phyloP scores from a whole-genome alignment of 2,888 invertebrate genomes.

The Sphecodes monilicornis region DNA sequence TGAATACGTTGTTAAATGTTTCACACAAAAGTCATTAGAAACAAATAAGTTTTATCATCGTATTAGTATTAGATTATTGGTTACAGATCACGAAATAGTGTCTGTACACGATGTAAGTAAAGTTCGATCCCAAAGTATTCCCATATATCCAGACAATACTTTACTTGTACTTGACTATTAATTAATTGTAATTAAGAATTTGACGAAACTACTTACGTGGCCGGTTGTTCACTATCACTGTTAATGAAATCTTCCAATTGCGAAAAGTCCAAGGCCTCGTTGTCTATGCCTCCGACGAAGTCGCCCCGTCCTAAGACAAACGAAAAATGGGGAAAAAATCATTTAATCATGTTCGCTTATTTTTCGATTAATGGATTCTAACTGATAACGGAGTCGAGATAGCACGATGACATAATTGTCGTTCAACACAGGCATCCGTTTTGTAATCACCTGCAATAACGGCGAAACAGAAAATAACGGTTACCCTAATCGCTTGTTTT shows the following conservation, averaged over 20 bases:
- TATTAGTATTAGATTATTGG: background rate
- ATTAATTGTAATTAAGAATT: background rate
- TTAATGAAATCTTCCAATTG: conserved; percentile 95
- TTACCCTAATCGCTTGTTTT: conserved; percentile 5
- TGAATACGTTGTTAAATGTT: background rate
- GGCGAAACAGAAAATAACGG: background rate
- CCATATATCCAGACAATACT: background rate
- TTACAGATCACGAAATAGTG: too few relatives aligned
- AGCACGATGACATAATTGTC: conserved; percentile 11
- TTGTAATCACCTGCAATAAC: background rate
- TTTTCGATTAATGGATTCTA: background rate
- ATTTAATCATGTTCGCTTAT: background rate
- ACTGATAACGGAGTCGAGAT: conserved; percentile 2
- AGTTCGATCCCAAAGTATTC: background rate
- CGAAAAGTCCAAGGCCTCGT: conserved; percentile 91
- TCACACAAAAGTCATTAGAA: background rate
- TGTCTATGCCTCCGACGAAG: conserved; percentile 94
- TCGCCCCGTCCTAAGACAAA: conserved; percentile 89
- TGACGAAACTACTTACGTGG: conserved; percentile 76
- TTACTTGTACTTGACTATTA: background rate
- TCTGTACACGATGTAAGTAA: too few relatives aligned
- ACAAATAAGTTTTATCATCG: too few relatives aligned
- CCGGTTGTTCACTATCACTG: conserved; percentile 86
- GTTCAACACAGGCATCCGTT: background rate
- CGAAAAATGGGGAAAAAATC: background rate